Percentiles rank a stretch among this genome's conserved stretches.
These are phyloP conservation scores for Tineola bisselliella DNA, from an alignment of 2,888 invertebrate genomes.

Conservation along the genomic window DNA sequence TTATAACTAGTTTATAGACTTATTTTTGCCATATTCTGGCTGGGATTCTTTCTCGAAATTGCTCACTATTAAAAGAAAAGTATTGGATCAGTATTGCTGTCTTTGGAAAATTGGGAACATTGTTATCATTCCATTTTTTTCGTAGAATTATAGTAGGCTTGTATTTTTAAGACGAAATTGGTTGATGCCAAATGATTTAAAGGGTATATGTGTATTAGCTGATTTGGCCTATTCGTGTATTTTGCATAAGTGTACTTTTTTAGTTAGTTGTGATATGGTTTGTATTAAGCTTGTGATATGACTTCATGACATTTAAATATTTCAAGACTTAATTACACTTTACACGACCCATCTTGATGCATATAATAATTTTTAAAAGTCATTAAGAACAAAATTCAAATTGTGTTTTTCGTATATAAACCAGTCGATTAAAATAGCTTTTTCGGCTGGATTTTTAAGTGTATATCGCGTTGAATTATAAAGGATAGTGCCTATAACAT, in stretches of 20 bases:
- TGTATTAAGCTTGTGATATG: conserved; percentile 5
- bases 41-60: not conserved
- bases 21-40: conserved; percentile 4
- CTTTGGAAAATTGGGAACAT: not conserved
- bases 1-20: not conserved
- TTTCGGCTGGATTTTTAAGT: too few species aligned
- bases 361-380: too few species aligned
- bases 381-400: too few species aligned
- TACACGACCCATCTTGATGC: too few species aligned
- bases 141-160: not conserved
- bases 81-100: not conserved
- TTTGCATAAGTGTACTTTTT: not conserved
- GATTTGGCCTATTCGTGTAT: not conserved
- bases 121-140: not conserved
- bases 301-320: not conserved
- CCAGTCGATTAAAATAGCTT: too few species aligned
- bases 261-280: conserved; percentile 4
- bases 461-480: too few species aligned
- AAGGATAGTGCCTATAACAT: too few species aligned
- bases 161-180: not conserved
- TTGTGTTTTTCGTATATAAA: too few species aligned
- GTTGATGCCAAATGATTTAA: not conserved
- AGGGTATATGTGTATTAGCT: not conserved
- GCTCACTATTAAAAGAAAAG: not conserved
- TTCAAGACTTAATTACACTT: not conserved